Conservation (phyloP, 2,888 invertebrate species). For the Xestobium rufovillosum region DNA sequence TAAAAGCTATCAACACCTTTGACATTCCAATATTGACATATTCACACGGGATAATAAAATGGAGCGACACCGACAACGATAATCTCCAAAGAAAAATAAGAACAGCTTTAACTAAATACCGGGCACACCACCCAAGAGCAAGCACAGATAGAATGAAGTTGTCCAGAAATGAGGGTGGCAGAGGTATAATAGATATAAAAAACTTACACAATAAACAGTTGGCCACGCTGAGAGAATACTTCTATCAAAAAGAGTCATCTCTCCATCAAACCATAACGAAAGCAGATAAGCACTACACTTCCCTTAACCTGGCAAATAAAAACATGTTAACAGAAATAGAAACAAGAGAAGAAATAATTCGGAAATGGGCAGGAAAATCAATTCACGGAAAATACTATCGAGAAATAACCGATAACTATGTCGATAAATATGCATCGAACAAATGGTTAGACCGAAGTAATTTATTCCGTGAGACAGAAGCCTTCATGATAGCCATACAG, state of each 20-base stretch:
- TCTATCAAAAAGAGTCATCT: too few species aligned
- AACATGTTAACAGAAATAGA: too few species aligned
- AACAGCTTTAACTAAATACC: neutral
- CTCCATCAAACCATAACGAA: too few species aligned
- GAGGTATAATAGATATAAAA: constrained; percentile 14
- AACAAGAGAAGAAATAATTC: too few species aligned
- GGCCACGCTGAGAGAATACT: constrained; percentile 5
- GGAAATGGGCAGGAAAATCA: too few species aligned
- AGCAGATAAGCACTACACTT: too few species aligned
- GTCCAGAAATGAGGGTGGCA: constrained; percentile 16
- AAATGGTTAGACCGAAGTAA: constrained; percentile 15
- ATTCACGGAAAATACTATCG: too few species aligned
- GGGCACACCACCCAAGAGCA: constrained; percentile 12
- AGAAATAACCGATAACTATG: constrained; percentile 9
- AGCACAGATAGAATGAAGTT: constrained; percentile 15
- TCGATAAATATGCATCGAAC: constrained; percentile 11
- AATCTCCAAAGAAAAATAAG: neutral
- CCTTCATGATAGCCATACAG: constrained; percentile 17
- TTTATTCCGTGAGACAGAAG: too few species aligned
- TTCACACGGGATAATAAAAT: constrained; percentile 2
- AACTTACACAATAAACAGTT: constrained; percentile 6
- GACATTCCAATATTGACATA: constrained; percentile 11
- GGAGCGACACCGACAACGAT: constrained; percentile 1
- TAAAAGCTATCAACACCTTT: constrained; percentile 5
- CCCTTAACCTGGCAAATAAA: too few species aligned